Evolutionary conservation across 2,888 invertebrate species (phyloP).

Genomic region (Epicampocera succincta): DNA sequence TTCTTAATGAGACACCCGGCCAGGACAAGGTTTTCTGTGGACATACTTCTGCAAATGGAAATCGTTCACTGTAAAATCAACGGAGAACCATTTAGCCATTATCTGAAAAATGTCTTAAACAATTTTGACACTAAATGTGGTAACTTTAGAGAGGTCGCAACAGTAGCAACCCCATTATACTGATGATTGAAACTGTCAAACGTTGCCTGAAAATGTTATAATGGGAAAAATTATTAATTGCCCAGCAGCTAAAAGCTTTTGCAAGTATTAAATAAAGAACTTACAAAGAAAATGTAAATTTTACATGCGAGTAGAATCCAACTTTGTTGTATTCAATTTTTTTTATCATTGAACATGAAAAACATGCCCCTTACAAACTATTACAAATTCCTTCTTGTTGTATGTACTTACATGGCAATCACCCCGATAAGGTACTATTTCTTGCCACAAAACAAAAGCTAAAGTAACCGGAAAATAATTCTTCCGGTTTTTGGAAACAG

Average conservation of each 20-base stretch:
- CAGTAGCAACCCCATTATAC: conserved; percentile 39
- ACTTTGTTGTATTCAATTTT: too few species aligned
- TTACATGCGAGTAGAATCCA: too few species aligned
- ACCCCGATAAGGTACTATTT: conserved; percentile 45
- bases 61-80: too few species aligned
- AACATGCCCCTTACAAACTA: background rate
- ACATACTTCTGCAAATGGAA: too few species aligned
- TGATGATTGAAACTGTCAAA: too few species aligned
- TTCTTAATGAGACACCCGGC: too few species aligned
- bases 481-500: conserved; percentile 41
- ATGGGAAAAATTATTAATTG: too few species aligned
- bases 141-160: conserved; percentile 63
- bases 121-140: conserved; percentile 71
- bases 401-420: conserved; percentile 16
- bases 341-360: background rate
- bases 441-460: conserved; percentile 39
- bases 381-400: background rate
- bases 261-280: background rate
- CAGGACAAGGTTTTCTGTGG: too few species aligned
- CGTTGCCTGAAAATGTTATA: too few species aligned
- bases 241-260: too few species aligned
- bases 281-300: background rate
- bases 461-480: conserved; percentile 49
- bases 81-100: too few species aligned
- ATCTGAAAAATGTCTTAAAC: conserved; percentile 73